Evolutionary conservation across 92 coral and sea anemone species (phyloP), one percentile per base, ranked within the genome.

Genomic region (Hydrozoanthus gracilis): DNA sequence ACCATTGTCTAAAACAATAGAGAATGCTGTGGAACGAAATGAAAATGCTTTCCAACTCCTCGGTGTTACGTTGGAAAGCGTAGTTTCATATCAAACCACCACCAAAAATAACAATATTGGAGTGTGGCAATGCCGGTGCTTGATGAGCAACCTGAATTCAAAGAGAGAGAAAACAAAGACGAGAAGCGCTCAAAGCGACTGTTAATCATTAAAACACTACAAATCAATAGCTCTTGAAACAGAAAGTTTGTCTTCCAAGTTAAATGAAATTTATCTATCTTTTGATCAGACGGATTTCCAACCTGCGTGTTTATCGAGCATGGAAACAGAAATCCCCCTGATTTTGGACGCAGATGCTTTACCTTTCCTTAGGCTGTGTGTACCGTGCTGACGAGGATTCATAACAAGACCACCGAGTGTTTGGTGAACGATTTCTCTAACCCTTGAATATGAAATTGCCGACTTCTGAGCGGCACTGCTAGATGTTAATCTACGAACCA

Each of bases 311-410:
- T 51, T 47, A 79, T 87, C 87, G 45, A 83, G 60, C 13, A 54
- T 17, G 13, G 58, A 78, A 20, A 66, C 88, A 45, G 82, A 52
- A 15, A 84, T 56, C 4, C 90, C 88, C 3, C 87, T 75, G 49
- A 73, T 48, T 2, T 51, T 10, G 4, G 69, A 78, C 46, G 91
- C 86, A 58, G 82, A 61, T 7, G 88, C 92, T 44, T 65, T 88
- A 4, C 88, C 92, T 70, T 82, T 79, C 64, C 87, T 87, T 1
- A 87, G 69, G 55, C 91, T 90, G 18, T 77, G 91, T 16, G 88
- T 83, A 69, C 91, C 89, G 58, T 50, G 88, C 17, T 64, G 44
- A 47, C 69, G 52, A 61, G 73, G 61, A 87, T 87, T 83, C 12
- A 46, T 49, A 48, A 79, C 86, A 71, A 90, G 58, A 48, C 27